Conservation (phyloP, 2,888 invertebrate genomes). For the Isotomurus palustris region DNA sequence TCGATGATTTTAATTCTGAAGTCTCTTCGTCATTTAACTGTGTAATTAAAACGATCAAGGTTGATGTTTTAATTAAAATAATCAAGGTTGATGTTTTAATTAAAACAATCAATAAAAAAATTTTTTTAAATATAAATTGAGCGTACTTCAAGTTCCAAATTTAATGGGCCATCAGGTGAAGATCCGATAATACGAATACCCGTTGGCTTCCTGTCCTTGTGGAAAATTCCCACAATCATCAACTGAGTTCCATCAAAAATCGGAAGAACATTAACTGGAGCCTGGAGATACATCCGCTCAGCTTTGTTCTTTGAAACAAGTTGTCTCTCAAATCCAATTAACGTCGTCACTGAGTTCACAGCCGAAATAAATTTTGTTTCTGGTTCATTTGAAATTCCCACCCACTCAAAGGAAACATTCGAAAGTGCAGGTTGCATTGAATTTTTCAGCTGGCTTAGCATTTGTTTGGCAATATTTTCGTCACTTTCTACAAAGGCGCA, state of each 20-base stretch:
- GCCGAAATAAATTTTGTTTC: too few species aligned
- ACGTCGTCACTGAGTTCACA: too few species aligned
- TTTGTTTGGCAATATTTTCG: slow-evolving; percentile 47
- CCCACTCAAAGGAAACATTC: slow-evolving; percentile 19
- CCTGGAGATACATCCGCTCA: too few species aligned
- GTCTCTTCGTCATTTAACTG: too few species aligned
- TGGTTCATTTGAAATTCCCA: neutral
- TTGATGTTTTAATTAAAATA: too few species aligned
- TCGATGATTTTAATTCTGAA: too few species aligned
- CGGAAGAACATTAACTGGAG: slow-evolving; percentile 40
- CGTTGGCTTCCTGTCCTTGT: slow-evolving; percentile 16
- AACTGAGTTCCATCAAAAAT: slow-evolving; percentile 46
- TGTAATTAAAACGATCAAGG: too few species aligned
- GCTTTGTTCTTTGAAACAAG: too few species aligned
- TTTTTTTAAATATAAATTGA: neutral
- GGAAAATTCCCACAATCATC: slow-evolving; percentile 40
- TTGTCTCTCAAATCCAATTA: too few species aligned
- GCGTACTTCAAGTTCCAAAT: slow-evolving; percentile 23
- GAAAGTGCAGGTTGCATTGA: slow-evolving; percentile 44
- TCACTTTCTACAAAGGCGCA: slow-evolving; percentile 48
- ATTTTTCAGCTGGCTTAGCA: slow-evolving; percentile 46
- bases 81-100: too few species aligned
- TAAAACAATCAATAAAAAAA: too few species aligned
- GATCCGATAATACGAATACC: slow-evolving; percentile 33
- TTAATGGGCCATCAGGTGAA: slow-evolving; percentile 44